A percentile compares a stretch with the other conserved stretches of the same genome.
phyloP scores from a whole-genome alignment of 1,140 invertebrate genomes.

The Scaptomyza hsui region DNA sequence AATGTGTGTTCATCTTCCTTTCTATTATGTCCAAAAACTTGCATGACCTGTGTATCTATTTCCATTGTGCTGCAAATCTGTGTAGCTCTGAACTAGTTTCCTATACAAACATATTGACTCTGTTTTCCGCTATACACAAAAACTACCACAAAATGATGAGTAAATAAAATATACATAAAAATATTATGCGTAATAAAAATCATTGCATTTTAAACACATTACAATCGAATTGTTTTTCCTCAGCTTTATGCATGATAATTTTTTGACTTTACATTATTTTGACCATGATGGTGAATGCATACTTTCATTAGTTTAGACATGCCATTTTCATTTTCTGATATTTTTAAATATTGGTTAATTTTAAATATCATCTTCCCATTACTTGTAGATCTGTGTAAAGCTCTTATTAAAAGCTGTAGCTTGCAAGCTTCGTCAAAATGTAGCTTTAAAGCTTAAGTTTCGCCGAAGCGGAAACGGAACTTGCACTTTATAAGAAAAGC shows the following conservation, averaged over 20 bases:
- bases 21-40: constrained; percentile 53
- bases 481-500: neutral
- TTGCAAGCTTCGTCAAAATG: neutral
- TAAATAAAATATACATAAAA: neutral
- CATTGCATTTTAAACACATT: neutral
- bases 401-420: constrained; percentile 19
- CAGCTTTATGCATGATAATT: no score
- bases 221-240: no score
- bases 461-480: constrained; percentile 44
- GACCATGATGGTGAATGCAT: no score
- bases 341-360: neutral
- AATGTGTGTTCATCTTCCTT: constrained; percentile 47
- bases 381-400: constrained; percentile 44
- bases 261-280: no score
- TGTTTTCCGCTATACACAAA: constrained; percentile 1
- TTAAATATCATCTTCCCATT: neutral
- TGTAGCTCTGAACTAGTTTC: constrained; percentile 70
- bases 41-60: constrained; percentile 57
- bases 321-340: neutral
- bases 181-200: neutral
- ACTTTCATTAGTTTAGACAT: no score
- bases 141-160: neutral
- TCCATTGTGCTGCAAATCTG: constrained; percentile 54
- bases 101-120: constrained; percentile 10
- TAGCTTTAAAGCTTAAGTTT: constrained; percentile 34